These are phyloP conservation scores for Campoplex capitator DNA, from an alignment of 2,888 invertebrate genomes.

Conservation along the genomic window DNA sequence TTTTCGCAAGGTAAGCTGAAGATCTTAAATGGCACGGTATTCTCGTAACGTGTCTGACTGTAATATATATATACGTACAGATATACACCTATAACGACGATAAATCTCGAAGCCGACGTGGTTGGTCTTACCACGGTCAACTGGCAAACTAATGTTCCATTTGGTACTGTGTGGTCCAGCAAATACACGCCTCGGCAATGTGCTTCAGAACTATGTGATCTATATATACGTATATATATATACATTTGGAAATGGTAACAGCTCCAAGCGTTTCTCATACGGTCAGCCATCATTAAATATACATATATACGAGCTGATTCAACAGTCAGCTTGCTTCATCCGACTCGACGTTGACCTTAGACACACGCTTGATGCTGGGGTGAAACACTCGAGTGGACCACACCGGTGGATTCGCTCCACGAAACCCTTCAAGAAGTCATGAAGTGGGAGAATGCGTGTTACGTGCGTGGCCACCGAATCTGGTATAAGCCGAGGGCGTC, in stretches of 20 bases:
- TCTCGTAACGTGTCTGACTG: too few relatives aligned
- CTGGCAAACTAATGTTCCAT: slow-evolving; percentile 76
- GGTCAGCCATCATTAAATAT: slow-evolving; percentile 38
- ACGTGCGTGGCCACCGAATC: background rate
- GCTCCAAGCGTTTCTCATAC: slow-evolving; percentile 37
- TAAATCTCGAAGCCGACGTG: slow-evolving; percentile 76
- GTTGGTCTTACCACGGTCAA: slow-evolving; percentile 78
- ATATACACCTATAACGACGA: slow-evolving; percentile 66
- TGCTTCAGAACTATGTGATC: slow-evolving; percentile 62
- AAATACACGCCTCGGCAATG: slow-evolving; percentile 67
- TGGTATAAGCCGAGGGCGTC: background rate
- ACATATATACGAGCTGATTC: background rate
- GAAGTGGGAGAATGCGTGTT: background rate
- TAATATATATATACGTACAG: background rate
- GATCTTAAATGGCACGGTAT: too few relatives aligned
- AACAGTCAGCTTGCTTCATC: slow-evolving; percentile 41
- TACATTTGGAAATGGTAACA: slow-evolving; percentile 41
- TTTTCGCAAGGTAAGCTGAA: too few relatives aligned
- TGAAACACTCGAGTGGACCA: slow-evolving; percentile 40
- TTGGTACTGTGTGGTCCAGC: slow-evolving; percentile 67
- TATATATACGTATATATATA: slow-evolving; percentile 40
- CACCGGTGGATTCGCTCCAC: background rate
- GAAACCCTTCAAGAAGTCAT: background rate
- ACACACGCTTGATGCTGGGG: slow-evolving; percentile 34
- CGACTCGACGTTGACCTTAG: slow-evolving; percentile 53